Base-by-base conservation (phyloP, 2,888 invertebrate genomes). In the Leptarthrus brevirostris region DNA sequence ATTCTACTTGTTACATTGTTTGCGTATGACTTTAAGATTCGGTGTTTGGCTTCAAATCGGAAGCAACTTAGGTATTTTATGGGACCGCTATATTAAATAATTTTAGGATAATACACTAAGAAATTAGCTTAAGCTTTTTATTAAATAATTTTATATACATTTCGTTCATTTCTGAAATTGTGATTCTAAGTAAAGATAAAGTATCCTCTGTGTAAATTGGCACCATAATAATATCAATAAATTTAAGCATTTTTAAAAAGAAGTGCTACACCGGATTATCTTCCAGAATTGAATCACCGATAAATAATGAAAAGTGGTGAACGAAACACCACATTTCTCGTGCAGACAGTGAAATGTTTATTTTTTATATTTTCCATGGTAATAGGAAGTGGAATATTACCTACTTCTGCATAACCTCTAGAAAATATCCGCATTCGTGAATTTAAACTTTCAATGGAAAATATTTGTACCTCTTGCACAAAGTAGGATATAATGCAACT, bases 291-390 rank as follows among this genome's bases (percentile, higher is more conserved):
- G 20, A 52, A 30, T 30, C 30, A 14, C 30, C 26, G n/a, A 56
- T n/a, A 24, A 56, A 12, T 12, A 56, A 56, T n/a, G 56, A n/a
- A 14, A 56, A 56, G n/a, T 26, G 14, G 10, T 56, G 30, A 24
- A 56, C n/a, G 12, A 56, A 56, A 26, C 14, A 26, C 12, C 24
- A 26, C 56, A 56, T 56, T 56, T 56, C 30, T 14, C 56, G 14
- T 14, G 56, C 56, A 2, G 56, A 56, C 22, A 56, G 12, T 24
- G 5, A 56, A 26, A 24, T 56, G 24, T 2, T 26, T 26, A 2
- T 24, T 26, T 26, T 22, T 30, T 24, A 56, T 6, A 30, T 3
- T 12, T 14, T 24, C 12, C 14, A 56, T 8, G 3, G 14, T 34
- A 34, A 34, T 34, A 6, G 14, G 8, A 10, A 1, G 58, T 1